These are phyloP conservation scores for Salvator merianae DNA, from an alignment of 2,113 vertebrate species.

Conservation along the genomic window DNA sequence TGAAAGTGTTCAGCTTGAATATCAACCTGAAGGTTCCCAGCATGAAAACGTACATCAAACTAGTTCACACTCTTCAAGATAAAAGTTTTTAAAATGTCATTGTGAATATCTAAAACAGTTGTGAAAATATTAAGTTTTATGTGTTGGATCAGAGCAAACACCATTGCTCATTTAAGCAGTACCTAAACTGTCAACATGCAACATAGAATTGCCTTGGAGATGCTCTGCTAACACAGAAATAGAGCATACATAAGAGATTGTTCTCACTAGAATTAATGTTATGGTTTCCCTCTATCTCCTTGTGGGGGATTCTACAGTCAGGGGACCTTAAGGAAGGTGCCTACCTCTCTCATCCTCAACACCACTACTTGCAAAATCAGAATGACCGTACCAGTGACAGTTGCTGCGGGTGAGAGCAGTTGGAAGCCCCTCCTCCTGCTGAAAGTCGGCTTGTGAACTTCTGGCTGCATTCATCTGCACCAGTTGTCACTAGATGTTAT, in stretches of 20 bases:
- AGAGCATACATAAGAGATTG: neutral
- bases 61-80: neutral
- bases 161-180: neutral
- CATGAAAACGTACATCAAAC: neutral
- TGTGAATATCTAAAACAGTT: too few species aligned
- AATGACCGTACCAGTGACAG: too few species aligned
- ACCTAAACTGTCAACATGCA: neutral
- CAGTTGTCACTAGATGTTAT: too few species aligned
- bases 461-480: too few species aligned
- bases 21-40: neutral
- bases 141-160: neutral
- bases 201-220: neutral
- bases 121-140: too few species aligned
- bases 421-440: too few species aligned
- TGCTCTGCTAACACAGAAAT: neutral
- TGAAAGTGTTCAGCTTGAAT: neutral
- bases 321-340: too few species aligned
- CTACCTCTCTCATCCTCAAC: too few species aligned
- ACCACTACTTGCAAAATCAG: too few species aligned
- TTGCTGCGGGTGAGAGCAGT: too few species aligned
- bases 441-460: too few species aligned
- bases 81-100: neutral
- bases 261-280: neutral
- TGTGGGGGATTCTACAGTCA: neutral
- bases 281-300: neutral